These are phyloP conservation scores for Copidosoma floridanum DNA, from an alignment of 1,140 invertebrate genomes.

Conservation along the genomic window DNA sequence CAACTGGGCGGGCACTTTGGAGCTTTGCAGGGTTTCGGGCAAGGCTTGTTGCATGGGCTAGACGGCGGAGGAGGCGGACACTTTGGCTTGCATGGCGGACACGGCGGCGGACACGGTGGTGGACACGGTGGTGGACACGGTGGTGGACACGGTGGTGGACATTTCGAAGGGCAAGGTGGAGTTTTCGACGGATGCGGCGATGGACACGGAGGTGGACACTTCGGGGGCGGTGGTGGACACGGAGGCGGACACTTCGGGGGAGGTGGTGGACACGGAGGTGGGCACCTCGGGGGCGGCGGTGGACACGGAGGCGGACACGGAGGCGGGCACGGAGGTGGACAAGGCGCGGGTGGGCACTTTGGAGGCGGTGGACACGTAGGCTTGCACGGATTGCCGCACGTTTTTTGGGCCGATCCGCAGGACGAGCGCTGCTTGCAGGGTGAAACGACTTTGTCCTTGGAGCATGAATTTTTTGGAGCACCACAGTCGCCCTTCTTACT, in stretches of 20 bases:
- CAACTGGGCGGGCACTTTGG: too few species aligned
- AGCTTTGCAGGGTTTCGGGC: too few species aligned
- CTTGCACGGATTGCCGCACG: neutral
- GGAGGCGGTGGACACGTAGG: neutral
- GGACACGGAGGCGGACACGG: neutral
- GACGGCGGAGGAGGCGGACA: neutral
- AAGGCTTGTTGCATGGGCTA: neutral
- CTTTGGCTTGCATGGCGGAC: neutral
- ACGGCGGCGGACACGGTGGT: neutral
- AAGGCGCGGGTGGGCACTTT: neutral
- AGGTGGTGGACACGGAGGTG: neutral
- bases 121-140: neutral
- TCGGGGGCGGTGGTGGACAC: neutral
- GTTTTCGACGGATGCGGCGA: conserved; percentile 1
- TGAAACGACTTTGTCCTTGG: neutral
- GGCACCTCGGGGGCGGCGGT: conserved; percentile 3
- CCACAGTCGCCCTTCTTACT: too few species aligned
- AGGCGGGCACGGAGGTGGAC: conserved; percentile 1
- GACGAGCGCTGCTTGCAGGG: neutral
- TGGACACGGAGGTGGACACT: neutral
- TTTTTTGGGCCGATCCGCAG: neutral
- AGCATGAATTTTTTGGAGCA: too few species aligned
- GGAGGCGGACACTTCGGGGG: neutral
- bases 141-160: conserved; percentile 11
- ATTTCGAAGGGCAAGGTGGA: conserved; percentile 11